Evolutionary conservation across 2,797 vertebrate species (phyloP), one percentile per base, ranked within the genome.

Genomic region (Mormyrus proboscirostris): DNA sequence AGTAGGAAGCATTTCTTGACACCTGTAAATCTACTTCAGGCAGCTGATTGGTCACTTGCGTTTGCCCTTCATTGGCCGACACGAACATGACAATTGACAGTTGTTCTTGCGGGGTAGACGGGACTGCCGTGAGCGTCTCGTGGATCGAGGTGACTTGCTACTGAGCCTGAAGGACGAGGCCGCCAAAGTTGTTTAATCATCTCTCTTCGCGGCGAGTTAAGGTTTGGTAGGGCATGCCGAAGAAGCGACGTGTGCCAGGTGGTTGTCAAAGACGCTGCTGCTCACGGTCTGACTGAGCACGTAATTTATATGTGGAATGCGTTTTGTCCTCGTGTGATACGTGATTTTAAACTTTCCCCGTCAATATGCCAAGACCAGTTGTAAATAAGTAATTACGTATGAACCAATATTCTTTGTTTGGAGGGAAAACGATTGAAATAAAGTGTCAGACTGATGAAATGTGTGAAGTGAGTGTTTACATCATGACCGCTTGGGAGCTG

Each of bases 331-430:
- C 89, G 88, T 90, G 89, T 87, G 79, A 88, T 88, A 76, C 86
- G 51, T 88, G 88, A 90, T 92, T 93, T 92, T 92, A 90, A 90
- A 89, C 41, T 90, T 88, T 88, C 86, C 84, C 83, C 84, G 87
- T 82, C 89, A 55, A 90, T 88, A 92, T 90, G 86, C 76, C 86
- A 91, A 91, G 91, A 90, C 10, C 82, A 89, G 90, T 89, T 93
- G 92, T 91, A 93, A 92, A 93, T 93, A 91, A 92, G 90, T 86
- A 55, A 90, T 90, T n/a, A 29, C 41, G 89, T 92, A 90, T 85
- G 87, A 91, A 88, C 83, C 86, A 88, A 82, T 84, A 85, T 79
- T 65, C 22, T 87, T 53, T 82, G 87, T 86, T 41, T 76, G 47
- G 41, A 82, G 85, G 33, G 85, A 8, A 55, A 87, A 50, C 5